A percentile compares a stretch with the other conserved stretches of the same genome.
phyloP scores from a whole-genome alignment of 1,140 invertebrate genomes.

The Tetragonula clypearis region DNA sequence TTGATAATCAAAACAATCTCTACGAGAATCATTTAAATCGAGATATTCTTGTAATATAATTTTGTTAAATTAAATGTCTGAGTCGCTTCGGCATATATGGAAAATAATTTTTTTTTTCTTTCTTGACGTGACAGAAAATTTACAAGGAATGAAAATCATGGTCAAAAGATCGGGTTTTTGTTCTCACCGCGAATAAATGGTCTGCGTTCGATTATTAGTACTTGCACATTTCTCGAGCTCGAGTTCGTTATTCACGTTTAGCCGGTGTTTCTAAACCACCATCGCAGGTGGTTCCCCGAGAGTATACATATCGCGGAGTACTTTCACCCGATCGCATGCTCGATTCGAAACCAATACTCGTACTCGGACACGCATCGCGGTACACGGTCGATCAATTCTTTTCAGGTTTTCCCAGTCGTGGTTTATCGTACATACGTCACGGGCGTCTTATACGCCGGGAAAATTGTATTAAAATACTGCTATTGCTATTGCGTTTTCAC shows the following conservation, averaged over 20 bases:
- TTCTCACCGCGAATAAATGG: not conserved
- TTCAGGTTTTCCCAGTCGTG: conserved; percentile 27
- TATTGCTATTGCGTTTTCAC: not conserved
- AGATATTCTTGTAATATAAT: too few species aligned
- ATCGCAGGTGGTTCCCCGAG: conserved; percentile 26
- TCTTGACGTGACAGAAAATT: not conserved
- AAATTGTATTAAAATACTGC: not conserved
- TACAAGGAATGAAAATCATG: not conserved
- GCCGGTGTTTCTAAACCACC: not conserved
- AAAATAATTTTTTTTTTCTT: not conserved
- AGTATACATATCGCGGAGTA: conserved; percentile 45
- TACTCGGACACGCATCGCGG: conserved; percentile 28
- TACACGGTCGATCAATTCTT: conserved; percentile 30
- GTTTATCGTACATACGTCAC: conserved; percentile 12
- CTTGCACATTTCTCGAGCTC: not conserved
- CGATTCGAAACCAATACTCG: conserved; percentile 16
- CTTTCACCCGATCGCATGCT: conserved; percentile 59
- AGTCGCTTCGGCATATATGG: too few species aligned
- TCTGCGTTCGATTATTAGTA: not conserved
- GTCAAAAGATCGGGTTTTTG: not conserved
- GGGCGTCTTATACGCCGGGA: not conserved
- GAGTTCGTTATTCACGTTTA: conserved; percentile 5
- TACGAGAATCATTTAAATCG: too few species aligned
- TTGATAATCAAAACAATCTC: too few species aligned
- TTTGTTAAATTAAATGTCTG: too few species aligned